Evolutionary conservation across 2,113 vertebrate species (phyloP).

Genomic region (Pipra filicauda): DNA sequence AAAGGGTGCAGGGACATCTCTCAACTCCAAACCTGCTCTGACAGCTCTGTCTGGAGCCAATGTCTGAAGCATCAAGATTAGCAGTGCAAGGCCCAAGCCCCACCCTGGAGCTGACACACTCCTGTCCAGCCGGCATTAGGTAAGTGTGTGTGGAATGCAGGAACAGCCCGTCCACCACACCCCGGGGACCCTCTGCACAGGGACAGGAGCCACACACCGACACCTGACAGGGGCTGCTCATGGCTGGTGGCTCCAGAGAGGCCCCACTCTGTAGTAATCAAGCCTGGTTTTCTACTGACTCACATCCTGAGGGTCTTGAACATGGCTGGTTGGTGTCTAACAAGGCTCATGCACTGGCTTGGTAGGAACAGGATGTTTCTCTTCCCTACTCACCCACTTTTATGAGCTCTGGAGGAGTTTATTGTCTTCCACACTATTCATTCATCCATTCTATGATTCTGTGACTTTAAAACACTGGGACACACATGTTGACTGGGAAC

Average conservation of each 20-base stretch:
- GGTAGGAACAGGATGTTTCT: not conserved
- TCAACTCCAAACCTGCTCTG: not conserved
- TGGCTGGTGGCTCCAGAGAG: not conserved
- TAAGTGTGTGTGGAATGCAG: conserved; percentile 23
- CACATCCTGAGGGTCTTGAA: not conserved
- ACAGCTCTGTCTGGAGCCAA: not conserved
- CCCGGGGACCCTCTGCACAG: not conserved
- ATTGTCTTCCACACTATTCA: fast-evolving
- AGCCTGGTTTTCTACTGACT: not conserved
- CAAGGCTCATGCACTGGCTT: fast-evolving
- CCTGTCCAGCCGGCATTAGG: conserved; percentile 7
- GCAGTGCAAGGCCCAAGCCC: not conserved
- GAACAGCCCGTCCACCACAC: not conserved
- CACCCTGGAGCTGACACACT: conserved; percentile 23
- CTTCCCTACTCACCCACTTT: not conserved
- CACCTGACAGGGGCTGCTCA: not conserved
- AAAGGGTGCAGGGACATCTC: not conserved
- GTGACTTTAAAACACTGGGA: not conserved
- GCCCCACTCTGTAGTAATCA: not conserved
- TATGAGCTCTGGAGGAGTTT: not conserved
- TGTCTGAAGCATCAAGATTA: not conserved
- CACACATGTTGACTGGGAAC: fast-evolving
- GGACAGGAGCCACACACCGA: not conserved
- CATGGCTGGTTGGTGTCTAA: fast-evolving
- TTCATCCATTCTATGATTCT: not conserved